A percentile compares a stretch with the other conserved stretches of the same genome.
These are phyloP conservation scores for Mastomys natalensis DNA, from an alignment of 2,113 vertebrate species.

Conservation along the genomic window DNA sequence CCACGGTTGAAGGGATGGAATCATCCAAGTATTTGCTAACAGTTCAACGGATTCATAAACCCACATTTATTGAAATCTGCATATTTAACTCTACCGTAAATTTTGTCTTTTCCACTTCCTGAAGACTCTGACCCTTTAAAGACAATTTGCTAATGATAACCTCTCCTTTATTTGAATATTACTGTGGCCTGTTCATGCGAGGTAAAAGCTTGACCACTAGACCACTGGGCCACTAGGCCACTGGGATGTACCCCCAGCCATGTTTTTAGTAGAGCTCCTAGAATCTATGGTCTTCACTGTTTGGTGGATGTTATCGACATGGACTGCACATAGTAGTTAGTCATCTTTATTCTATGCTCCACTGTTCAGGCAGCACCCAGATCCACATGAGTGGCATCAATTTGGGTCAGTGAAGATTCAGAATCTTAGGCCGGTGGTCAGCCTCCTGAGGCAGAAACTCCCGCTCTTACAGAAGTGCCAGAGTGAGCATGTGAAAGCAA, in stretches of 20 bases:
- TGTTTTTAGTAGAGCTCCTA: not conserved
- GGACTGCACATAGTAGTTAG: fast-evolving
- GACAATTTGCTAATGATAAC: not conserved
- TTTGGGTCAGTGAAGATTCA: fast-evolving
- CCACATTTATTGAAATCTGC: not conserved
- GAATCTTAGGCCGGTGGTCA: fast-evolving
- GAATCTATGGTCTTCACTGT: not conserved
- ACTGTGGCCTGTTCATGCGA: not conserved
- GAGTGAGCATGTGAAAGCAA: fast-evolving
- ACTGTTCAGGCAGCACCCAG: fast-evolving
- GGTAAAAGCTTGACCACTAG: not conserved
- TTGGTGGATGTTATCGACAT: no score
- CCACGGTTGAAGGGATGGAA: not conserved
- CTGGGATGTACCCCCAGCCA: no score
- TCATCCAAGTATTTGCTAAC: not conserved
- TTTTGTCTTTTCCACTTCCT: not conserved
- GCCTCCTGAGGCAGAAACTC: not conserved
- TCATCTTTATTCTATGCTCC: not conserved
- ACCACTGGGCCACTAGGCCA: not conserved
- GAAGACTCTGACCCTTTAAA: not conserved
- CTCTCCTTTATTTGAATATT: not conserved
- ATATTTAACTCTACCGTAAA: not conserved
- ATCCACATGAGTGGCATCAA: not conserved
- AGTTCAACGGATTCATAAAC: not conserved
- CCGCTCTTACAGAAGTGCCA: not conserved